phyloP scores from a whole-genome alignment of 2,888 invertebrate species.

The Drosophila trichaetosa region DNA sequence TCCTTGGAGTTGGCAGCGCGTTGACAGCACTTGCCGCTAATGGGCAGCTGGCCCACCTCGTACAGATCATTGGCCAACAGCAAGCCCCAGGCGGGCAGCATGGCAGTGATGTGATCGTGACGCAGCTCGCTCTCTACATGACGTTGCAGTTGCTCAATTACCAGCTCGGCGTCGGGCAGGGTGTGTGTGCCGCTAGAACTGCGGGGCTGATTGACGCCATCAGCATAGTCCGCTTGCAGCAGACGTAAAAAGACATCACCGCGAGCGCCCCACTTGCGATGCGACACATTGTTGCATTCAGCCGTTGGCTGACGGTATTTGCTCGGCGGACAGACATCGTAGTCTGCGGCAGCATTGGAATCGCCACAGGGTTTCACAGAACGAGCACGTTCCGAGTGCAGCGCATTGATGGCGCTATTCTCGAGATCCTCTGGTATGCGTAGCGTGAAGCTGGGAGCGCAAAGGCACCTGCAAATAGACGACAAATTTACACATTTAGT shows the following conservation, averaged over 20 bases:
- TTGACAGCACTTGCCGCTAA: slow-evolving; percentile 83
- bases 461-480: slow-evolving; percentile 73
- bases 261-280: slow-evolving; percentile 93
- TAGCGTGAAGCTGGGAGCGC: slow-evolving; percentile 63
- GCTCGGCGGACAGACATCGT: slow-evolving; percentile 89
- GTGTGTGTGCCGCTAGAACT: slow-evolving; percentile 86
- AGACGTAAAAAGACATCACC: slow-evolving; percentile 91
- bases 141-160: slow-evolving; percentile 87
- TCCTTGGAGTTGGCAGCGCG: slow-evolving; percentile 64
- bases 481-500: neutral
- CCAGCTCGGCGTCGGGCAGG: slow-evolving; percentile 87
- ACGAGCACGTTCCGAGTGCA: slow-evolving; percentile 76
- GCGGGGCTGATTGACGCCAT: slow-evolving; percentile 85
- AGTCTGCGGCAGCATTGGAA: slow-evolving; percentile 56
- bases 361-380: slow-evolving; percentile 69
- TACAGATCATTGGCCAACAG: slow-evolving; percentile 90
- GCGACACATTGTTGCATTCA: slow-evolving; percentile 95
- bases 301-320: slow-evolving; percentile 93
- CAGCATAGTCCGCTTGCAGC: slow-evolving; percentile 90
- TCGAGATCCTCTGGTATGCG: slow-evolving; percentile 83
- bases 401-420: slow-evolving; percentile 72
- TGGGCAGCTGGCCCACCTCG: slow-evolving; percentile 87
- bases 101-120: slow-evolving; percentile 91
- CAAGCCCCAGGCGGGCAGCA: slow-evolving; percentile 93
- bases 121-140: slow-evolving; percentile 86